Evolutionary conservation across 92 coral and sea anemone species (phyloP).

Genomic region (Montipora capitata): DNA sequence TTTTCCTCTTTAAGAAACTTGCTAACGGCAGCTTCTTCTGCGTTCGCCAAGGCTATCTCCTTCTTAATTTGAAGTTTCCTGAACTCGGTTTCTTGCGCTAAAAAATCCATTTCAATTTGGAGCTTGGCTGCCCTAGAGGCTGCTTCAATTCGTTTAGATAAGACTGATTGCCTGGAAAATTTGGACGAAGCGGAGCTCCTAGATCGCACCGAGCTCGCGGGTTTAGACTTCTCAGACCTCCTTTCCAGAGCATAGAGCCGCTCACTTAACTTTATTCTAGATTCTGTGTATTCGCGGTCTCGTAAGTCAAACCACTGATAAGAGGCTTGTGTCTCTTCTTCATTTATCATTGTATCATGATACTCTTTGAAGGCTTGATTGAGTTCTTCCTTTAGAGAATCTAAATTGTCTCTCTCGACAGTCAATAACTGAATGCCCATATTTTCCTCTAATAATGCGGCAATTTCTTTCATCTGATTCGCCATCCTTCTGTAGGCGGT

Average conservation of each 20-base stretch:
- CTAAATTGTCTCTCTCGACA: slow-evolving; percentile 52
- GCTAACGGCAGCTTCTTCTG: slow-evolving; percentile 25
- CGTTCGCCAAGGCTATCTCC: slow-evolving; percentile 24
- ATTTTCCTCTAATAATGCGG: background rate
- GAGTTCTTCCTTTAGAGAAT: slow-evolving; percentile 34
- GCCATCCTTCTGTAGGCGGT: slow-evolving; percentile 36
- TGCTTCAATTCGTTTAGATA: slow-evolving; percentile 24
- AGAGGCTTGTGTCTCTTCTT: slow-evolving; percentile 52
- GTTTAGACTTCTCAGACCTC: background rate
- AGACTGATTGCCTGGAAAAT: slow-evolving; percentile 16
- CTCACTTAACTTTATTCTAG: slow-evolving; percentile 45
- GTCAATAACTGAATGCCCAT: slow-evolving; percentile 25
- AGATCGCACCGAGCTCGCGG: slow-evolving; percentile 4
- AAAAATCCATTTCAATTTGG: slow-evolving; percentile 18
- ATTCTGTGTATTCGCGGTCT: slow-evolving; percentile 59
- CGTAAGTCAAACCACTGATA: slow-evolving; percentile 55
- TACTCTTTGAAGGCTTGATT: slow-evolving; percentile 36
- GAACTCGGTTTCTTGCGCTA: slow-evolving; percentile 13
- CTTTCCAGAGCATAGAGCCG: slow-evolving; percentile 48
- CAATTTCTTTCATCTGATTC: slow-evolving; percentile 9
- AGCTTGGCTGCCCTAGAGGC: slow-evolving; percentile 12
- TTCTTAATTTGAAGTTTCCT: slow-evolving; percentile 21
- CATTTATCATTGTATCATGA: slow-evolving; percentile 16
- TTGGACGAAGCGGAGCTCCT: slow-evolving; percentile 23
- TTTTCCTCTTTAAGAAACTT: slow-evolving; percentile 5